phyloP scores from a whole-genome alignment of 2,113 vertebrate genomes.

The Phaethon lepturus region DNA sequence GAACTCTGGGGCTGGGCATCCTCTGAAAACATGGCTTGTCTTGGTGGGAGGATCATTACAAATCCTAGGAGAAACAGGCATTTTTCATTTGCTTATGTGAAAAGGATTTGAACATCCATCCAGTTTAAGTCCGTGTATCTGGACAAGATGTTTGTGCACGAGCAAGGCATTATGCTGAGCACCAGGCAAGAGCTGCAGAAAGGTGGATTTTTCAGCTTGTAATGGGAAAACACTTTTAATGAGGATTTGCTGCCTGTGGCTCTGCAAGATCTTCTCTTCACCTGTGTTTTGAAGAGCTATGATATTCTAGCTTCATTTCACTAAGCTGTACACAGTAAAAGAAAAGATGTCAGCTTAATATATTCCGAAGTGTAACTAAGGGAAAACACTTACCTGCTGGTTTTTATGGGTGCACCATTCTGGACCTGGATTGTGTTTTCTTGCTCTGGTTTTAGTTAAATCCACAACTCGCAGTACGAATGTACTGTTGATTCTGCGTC shows the following conservation, averaged over 20 bases:
- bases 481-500: background rate
- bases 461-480: background rate
- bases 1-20: background rate
- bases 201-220: conserved; percentile 8
- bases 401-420: background rate
- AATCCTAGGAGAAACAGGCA: background rate
- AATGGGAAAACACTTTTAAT: background rate
- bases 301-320: background rate
- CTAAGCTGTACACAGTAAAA: background rate
- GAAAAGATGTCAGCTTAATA: background rate
- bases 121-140: background rate
- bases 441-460: background rate
- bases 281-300: conserved; percentile 29
- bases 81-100: background rate
- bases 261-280: conserved; percentile 22
- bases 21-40: background rate
- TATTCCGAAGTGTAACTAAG: background rate
- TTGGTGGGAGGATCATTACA: background rate
- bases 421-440: background rate
- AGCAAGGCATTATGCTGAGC: background rate
- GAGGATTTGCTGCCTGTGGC: conserved; percentile 51
- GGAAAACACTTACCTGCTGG: background rate
- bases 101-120: background rate
- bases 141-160: background rate
- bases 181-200: background rate